Base-by-base conservation (phyloP, 2,888 invertebrate genomes). In the Rhingia rostrata region DNA sequence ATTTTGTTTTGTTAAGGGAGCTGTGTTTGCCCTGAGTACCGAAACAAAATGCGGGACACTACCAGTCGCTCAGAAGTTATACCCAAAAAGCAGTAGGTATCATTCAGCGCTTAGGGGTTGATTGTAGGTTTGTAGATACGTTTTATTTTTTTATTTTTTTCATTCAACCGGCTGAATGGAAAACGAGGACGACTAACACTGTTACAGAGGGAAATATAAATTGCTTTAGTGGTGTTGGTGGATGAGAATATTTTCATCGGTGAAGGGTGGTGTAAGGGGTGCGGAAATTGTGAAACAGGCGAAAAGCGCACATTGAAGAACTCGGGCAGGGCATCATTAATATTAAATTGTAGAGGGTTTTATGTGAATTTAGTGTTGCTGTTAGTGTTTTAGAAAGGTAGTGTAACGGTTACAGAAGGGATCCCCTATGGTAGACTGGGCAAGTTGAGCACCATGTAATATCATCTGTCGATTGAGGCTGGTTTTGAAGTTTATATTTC, bases 21-120 rank as follows among this genome's bases (percentile, higher is more conserved):
- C 14, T 45, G 41, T 54, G 53, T 58, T 47, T 51, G 33, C 74
- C 47, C 70, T 84, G 80, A 79, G 39, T 37, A 7, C 80, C 74
- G 47, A 66, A 70, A 75, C 80, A 75, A 66, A 75, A 60, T 74
- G 80, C 84, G 79, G 74, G 80, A 74, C 61, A 12, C 43, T 80
- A 80, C 49, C 60, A 80, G 84, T 33, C 80, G 56, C 53, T 6
- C 84, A 84, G 80, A 51, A 69, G 7, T 39, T 32, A 3, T 22
- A 60, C 66, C 70, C 14, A 41, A 47, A 66, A 56, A 66, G 7
- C 43, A 84, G 80, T 61, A 84, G 84, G 84, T 75, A 84, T 54
- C 43, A 14, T n/a, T 3, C 6, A 10, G 10, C 39, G 43, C 39
- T 37, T n/a, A 51, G 41, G 45, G 64, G 63, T 49, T 32, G 54